Percentiles rank a stretch among this genome's conserved stretches.
Evolutionary conservation across 2,113 vertebrate genomes (phyloP).

Genomic region (Myiozetetes cayanensis): DNA sequence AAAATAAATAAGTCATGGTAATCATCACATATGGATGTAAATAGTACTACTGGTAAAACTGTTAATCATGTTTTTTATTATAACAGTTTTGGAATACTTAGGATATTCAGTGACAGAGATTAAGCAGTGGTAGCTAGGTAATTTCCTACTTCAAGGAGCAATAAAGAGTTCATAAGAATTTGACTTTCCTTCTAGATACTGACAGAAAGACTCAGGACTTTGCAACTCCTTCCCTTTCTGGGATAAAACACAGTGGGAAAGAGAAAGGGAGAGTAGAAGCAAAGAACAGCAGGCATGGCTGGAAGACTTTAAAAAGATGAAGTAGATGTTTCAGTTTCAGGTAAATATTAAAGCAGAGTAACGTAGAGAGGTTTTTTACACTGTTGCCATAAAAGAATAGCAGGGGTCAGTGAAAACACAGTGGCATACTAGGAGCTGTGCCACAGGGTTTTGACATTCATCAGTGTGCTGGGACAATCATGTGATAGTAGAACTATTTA

Average conservation of each 20-base stretch:
- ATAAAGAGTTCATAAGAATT: neutral
- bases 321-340: neutral
- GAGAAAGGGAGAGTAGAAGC: neutral
- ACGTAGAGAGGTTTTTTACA: neutral
- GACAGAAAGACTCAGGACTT: neutral
- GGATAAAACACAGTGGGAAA: neutral
- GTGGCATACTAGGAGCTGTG: neutral
- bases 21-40: neutral
- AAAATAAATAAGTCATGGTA: fast-evolving
- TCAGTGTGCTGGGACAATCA: neutral
- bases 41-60: neutral
- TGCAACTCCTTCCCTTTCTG: neutral
- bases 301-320: neutral
- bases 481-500: neutral
- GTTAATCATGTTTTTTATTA: neutral
- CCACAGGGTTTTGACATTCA: neutral
- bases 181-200: neutral
- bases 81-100: neutral
- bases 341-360: neutral
- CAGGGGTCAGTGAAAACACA: neutral
- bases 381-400: neutral
- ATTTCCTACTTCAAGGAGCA: neutral
- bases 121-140: neutral
- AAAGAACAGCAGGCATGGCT: neutral
- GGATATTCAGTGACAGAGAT: neutral